A percentile compares a stretch with the other conserved stretches of the same genome.
These are phyloP conservation scores for Notothenia coriiceps DNA, from an alignment of 2,113 vertebrate species.

Conservation along the genomic window DNA sequence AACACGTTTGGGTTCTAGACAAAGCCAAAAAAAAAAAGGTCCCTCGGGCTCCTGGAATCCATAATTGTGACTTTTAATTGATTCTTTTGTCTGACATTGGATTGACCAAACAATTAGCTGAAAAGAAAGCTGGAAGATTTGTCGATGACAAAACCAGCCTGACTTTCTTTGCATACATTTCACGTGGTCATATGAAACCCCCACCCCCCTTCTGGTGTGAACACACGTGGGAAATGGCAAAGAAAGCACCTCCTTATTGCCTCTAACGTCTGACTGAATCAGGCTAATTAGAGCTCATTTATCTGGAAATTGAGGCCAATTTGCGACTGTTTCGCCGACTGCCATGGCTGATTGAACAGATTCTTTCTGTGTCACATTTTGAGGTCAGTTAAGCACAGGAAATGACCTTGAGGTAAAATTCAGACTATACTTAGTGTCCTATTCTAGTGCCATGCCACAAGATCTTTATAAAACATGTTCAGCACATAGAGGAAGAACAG, in stretches of 20 bases:
- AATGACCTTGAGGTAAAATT: not conserved
- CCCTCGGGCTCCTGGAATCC: not conserved
- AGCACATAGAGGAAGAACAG: not conserved
- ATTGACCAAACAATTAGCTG: not conserved
- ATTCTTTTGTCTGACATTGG: not conserved
- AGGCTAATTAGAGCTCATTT: slow-evolving; percentile 33
- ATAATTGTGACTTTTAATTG: not conserved
- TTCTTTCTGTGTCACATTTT: not conserved
- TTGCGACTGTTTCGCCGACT: not conserved
- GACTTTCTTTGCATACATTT: not conserved
- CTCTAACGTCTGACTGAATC: slow-evolving; percentile 16
- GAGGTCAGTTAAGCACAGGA: not conserved
- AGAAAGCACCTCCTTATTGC: slow-evolving; percentile 8
- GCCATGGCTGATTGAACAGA: not conserved
- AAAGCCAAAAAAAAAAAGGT: too few relatives aligned
- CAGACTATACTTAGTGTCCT: not conserved
- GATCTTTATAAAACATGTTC: not conserved
- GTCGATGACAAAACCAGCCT: not conserved
- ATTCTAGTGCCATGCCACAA: not conserved
- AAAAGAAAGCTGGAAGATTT: not conserved
- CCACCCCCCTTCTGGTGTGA: not conserved
- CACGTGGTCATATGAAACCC: not conserved
- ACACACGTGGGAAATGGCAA: slow-evolving; percentile 11
- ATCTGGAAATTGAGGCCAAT: slow-evolving; percentile 23
- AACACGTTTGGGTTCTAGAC: not conserved